These are phyloP conservation scores for Dendrocincla fuliginosa DNA, from an alignment of 2,797 vertebrate genomes.

Conservation along the genomic window DNA sequence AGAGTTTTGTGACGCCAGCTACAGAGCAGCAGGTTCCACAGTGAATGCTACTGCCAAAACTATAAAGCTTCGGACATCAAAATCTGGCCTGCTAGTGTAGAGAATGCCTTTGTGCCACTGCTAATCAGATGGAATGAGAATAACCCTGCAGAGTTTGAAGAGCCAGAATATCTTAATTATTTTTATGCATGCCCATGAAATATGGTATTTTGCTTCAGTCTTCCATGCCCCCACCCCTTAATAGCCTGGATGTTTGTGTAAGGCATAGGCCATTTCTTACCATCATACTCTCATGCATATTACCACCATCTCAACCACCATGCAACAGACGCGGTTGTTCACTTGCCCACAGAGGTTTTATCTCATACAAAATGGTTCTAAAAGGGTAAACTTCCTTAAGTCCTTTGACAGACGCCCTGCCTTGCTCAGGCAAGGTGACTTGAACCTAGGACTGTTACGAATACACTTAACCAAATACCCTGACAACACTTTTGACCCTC, in stretches of 20 bases:
- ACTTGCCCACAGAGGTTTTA: background rate
- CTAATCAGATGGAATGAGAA: background rate
- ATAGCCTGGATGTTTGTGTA: background rate
- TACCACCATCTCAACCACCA: background rate
- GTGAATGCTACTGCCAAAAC: background rate
- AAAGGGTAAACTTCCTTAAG: background rate
- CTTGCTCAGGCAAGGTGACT: accelerated
- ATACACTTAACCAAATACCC: background rate
- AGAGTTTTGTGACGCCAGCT: background rate
- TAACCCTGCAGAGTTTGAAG: background rate
- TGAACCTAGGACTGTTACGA: background rate
- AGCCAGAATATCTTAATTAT: background rate
- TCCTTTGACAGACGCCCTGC: background rate
- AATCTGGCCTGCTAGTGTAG: background rate
- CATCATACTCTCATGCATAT: background rate
- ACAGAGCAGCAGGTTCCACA: background rate
- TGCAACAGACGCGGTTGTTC: background rate
- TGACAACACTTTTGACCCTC: background rate
- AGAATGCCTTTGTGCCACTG: background rate
- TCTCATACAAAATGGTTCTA: background rate
- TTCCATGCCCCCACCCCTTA: background rate
- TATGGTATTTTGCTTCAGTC: background rate
- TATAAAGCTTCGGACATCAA: background rate
- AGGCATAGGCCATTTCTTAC: background rate
- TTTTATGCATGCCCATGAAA: background rate